phyloP scores from a whole-genome alignment of 2,797 vertebrate genomes.

The Percopsis omiscomaycus region DNA sequence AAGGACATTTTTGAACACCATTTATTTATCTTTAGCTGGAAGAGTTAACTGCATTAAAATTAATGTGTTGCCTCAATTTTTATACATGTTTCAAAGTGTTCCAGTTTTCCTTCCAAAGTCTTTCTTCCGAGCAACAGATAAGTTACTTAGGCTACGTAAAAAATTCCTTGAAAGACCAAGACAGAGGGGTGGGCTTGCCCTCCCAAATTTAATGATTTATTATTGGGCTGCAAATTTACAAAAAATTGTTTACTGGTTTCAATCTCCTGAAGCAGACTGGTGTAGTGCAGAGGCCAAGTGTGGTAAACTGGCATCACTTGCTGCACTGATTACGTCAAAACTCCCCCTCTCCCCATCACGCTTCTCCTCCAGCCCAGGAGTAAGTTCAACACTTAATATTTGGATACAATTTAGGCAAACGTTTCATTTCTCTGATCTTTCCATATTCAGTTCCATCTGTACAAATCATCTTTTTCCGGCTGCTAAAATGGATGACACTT shows the following conservation, averaged over 20 bases:
- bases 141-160: not conserved
- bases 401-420: slow-evolving; percentile 1
- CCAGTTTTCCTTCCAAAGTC: no score
- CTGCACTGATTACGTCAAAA: not conserved
- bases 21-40: not conserved
- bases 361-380: not conserved
- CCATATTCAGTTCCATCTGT: not conserved
- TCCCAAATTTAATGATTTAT: not conserved
- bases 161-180: not conserved
- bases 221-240: no score
- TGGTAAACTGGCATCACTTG: not conserved
- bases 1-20: not conserved
- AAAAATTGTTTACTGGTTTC: no score
- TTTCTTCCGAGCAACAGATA: no score
- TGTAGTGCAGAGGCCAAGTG: no score
- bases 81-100: no score
- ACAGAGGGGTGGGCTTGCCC: not conserved
- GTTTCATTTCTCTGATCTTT: not conserved
- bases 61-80: no score
- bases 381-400: not conserved
- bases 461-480: slow-evolving; percentile 4
- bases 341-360: slow-evolving; percentile 1
- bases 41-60: not conserved
- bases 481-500: not conserved
- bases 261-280: no score